phyloP scores from a whole-genome alignment of 2,797 vertebrate species.

The Luscinia megarhynchos region DNA sequence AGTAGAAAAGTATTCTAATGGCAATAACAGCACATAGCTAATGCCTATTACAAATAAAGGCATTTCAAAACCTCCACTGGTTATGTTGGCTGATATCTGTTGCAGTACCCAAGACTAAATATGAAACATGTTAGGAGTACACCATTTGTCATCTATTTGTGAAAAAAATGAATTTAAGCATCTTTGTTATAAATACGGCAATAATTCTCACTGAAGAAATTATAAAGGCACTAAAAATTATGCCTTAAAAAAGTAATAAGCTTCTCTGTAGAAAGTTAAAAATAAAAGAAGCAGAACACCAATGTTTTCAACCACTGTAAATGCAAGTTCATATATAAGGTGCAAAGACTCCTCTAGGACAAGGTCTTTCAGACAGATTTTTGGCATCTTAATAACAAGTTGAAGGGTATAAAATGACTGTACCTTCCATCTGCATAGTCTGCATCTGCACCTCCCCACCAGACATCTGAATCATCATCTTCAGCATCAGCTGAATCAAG shows the following conservation, averaged over 20 bases:
- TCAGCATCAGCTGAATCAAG: constrained; percentile 87
- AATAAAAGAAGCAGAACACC: background rate
- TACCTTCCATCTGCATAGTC: constrained; percentile 93
- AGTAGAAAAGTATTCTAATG: background rate
- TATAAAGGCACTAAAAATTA: background rate
- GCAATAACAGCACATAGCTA: background rate
- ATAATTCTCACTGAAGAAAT: background rate
- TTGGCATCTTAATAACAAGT: background rate
- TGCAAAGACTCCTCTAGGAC: background rate
- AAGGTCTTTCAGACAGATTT: background rate
- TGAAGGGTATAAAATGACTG: background rate
- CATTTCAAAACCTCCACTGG: background rate
- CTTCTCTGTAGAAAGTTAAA: background rate
- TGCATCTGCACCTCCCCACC: constrained; percentile 93
- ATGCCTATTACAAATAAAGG: background rate
- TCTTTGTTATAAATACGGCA: background rate
- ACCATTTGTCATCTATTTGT: background rate
- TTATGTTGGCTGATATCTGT: background rate
- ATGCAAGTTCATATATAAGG: background rate
- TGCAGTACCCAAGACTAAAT: background rate
- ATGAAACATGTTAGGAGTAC: background rate
- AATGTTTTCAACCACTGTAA: background rate
- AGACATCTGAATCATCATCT: constrained; percentile 93
- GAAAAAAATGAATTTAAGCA: background rate
- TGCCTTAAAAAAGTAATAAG: background rate